Conservation (phyloP, 2,113 vertebrate species). For the Rhea americana region DNA sequence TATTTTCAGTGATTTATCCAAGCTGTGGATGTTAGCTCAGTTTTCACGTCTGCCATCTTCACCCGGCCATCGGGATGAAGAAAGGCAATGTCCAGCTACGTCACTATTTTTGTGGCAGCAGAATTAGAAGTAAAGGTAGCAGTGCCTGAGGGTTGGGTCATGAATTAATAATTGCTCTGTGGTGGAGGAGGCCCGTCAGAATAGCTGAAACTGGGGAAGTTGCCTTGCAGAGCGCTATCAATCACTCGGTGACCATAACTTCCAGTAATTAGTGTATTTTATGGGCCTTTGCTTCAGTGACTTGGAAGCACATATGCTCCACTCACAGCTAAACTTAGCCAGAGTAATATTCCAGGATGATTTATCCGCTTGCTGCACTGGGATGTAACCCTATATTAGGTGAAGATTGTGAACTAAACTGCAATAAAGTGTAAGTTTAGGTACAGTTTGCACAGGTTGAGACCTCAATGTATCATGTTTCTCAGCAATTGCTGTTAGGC, state of each 20-base stretch:
- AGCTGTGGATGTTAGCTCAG: neutral
- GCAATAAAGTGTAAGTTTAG: slow-evolving; percentile 86
- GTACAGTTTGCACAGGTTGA: slow-evolving; percentile 82
- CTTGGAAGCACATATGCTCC: slow-evolving; percentile 83
- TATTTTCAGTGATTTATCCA: neutral
- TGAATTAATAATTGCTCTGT: slow-evolving; percentile 82
- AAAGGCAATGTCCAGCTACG: slow-evolving; percentile 58
- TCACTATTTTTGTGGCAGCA: slow-evolving; percentile 7
- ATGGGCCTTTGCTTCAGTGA: slow-evolving; percentile 85
- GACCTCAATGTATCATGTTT: slow-evolving; percentile 78
- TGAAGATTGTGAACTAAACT: slow-evolving; percentile 79
- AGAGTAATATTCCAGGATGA: slow-evolving; percentile 83
- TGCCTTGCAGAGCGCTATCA: slow-evolving; percentile 85
- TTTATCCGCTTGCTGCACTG: slow-evolving; percentile 84
- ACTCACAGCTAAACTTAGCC: slow-evolving; percentile 81
- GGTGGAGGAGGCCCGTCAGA: slow-evolving; percentile 78
- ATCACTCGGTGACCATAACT: slow-evolving; percentile 91
- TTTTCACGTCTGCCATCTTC: slow-evolving; percentile 39
- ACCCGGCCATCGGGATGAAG: neutral
- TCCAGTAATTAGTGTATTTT: slow-evolving; percentile 90
- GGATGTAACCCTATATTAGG: slow-evolving; percentile 81
- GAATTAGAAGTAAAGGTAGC: slow-evolving; percentile 67
- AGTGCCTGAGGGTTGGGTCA: slow-evolving; percentile 79
- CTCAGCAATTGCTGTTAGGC: slow-evolving; percentile 55
- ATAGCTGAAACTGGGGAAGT: slow-evolving; percentile 75